phyloP scores from a whole-genome alignment of 2,888 invertebrate species.

The Amblyteles armatorius region DNA sequence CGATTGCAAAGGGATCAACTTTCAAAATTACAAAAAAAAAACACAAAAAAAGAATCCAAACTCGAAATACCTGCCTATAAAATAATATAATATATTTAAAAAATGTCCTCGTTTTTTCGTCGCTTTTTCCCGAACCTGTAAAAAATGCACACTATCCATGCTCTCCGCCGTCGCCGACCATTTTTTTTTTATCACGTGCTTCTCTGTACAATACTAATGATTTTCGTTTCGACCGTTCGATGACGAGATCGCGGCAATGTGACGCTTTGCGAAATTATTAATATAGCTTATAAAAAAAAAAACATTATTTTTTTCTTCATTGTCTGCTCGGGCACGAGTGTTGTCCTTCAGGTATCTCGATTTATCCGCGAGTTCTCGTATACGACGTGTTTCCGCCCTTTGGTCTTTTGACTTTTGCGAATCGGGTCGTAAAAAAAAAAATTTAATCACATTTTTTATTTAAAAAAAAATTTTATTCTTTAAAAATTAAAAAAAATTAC shows the following conservation, averaged over 20 bases:
- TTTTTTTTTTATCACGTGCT: slow-evolving; percentile 20
- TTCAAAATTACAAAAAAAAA: too few species aligned
- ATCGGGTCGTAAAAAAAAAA: background rate
- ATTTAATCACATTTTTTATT: too few species aligned
- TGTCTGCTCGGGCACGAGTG: slow-evolving; percentile 56
- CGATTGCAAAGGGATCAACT: too few species aligned
- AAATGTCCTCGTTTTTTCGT: too few species aligned
- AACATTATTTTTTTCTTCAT: background rate
- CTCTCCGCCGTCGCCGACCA: slow-evolving; percentile 7
- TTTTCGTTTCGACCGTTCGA: slow-evolving; percentile 32
- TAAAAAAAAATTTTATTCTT: background rate
- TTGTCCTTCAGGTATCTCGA: slow-evolving; percentile 49
- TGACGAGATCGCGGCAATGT: slow-evolving; percentile 24
- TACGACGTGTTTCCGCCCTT: slow-evolving; percentile 18
- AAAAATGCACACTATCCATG: slow-evolving; percentile 14
- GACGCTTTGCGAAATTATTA: slow-evolving; percentile 48
- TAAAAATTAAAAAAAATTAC: background rate
- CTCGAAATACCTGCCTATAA: too few species aligned
- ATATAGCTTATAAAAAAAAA: slow-evolving; percentile 11
- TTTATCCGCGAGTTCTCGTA: slow-evolving; percentile 49
- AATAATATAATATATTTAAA: too few species aligned
- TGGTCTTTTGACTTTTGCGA: background rate
- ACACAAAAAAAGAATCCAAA: too few species aligned
- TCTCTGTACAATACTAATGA: slow-evolving; percentile 36
- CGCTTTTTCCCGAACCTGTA: too few species aligned